Conservation (phyloP, 2,888 invertebrate species). For the Drosophila falleni region DNA sequence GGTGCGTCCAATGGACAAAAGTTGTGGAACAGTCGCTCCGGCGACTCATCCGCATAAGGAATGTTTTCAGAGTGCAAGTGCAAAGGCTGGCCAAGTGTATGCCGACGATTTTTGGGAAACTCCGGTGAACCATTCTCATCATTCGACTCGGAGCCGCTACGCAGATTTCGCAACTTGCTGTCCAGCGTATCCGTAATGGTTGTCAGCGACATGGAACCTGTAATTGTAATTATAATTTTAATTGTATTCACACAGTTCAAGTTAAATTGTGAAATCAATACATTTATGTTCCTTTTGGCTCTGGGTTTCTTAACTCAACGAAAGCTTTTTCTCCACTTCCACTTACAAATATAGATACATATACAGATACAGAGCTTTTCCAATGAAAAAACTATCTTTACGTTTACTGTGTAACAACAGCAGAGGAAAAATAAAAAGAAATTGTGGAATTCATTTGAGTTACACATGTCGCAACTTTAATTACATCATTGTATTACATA, state of each 20-base stretch:
- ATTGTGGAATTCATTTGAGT: too few species aligned
- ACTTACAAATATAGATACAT: too few species aligned
- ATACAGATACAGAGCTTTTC: too few species aligned
- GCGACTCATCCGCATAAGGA: conserved; percentile 90
- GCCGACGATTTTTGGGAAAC: conserved; percentile 82
- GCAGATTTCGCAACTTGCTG: conserved; percentile 91
- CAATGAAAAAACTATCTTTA: too few species aligned
- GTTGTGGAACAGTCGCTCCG: conserved; percentile 86
- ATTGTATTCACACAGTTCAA: background rate
- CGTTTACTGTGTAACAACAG: too few species aligned
- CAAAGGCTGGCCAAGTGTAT: conserved; percentile 84
- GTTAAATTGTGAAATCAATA: too few species aligned
- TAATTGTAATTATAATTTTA: conserved; percentile 73
- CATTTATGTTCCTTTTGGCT: too few species aligned
- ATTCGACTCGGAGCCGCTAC: conserved; percentile 89
- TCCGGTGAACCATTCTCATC: conserved; percentile 86
- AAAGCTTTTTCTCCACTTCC: too few species aligned
- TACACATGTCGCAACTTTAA: too few species aligned
- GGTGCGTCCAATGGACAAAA: conserved; percentile 76
- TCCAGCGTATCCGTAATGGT: conserved; percentile 94
- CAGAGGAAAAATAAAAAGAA: too few species aligned
- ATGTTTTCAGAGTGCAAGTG: conserved; percentile 87
- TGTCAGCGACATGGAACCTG: conserved; percentile 93
- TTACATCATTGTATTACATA: too few species aligned
- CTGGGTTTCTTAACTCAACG: too few species aligned